Conservation (phyloP, 2,888 invertebrate genomes). For the Germaria angustata region DNA sequence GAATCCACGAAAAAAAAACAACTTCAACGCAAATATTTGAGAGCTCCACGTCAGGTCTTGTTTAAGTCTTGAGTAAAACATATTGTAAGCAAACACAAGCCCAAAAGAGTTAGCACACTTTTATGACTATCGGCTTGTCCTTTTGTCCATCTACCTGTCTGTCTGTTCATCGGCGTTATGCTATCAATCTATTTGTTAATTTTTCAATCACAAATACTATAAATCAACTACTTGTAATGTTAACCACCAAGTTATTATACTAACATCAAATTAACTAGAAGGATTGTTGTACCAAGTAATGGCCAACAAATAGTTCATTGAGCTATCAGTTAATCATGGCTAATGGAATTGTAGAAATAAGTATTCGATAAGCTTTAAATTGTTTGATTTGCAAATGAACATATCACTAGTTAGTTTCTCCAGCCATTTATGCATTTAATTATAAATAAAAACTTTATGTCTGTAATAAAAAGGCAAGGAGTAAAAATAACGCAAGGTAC, state of each 20-base stretch:
- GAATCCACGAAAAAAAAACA: conserved; percentile 69
- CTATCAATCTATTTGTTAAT: conserved; percentile 33
- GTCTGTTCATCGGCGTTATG: neutral
- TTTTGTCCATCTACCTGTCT: neutral
- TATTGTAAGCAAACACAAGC: conserved; percentile 49
- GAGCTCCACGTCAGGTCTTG: conserved; percentile 72
- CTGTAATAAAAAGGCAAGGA: too few species aligned
- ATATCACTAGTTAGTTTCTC: too few species aligned
- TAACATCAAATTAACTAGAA: neutral
- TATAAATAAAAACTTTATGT: too few species aligned
- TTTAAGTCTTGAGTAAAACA: conserved; percentile 70
- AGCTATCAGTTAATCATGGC: neutral
- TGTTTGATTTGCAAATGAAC: neutral
- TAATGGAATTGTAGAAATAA: neutral
- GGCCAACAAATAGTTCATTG: too few species aligned
- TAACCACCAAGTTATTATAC: neutral
- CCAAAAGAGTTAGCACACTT: conserved; percentile 50
- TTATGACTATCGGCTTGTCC: conserved; percentile 22
- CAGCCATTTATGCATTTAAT: too few species aligned
- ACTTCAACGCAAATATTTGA: conserved; percentile 76
- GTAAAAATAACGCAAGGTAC: too few species aligned
- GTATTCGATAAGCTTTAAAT: neutral
- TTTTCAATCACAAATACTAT: conserved; percentile 51
- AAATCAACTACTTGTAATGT: conserved; percentile 24
- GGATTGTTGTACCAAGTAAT: neutral